A percentile compares a stretch with the other conserved stretches of the same genome.
Conservation (phyloP, 1,140 invertebrate genomes). For the Anagrus nilaparvatae region DNA sequence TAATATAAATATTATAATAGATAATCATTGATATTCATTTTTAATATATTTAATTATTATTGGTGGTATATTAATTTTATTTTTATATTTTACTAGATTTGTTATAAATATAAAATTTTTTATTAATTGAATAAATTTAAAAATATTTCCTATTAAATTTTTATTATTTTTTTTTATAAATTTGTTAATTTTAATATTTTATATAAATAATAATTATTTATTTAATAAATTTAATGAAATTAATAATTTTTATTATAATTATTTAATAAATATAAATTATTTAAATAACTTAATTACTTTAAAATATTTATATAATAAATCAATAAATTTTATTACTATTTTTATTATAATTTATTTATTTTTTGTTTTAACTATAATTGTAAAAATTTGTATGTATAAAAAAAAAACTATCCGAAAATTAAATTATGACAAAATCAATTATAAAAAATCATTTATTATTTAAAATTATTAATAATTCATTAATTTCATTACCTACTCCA, state of each 20-base stretch:
- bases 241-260: conserved; percentile 14
- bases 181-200: conserved; percentile 22
- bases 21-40: conserved; percentile 35
- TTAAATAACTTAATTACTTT: conserved; percentile 8
- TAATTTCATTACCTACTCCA: conserved; percentile 44
- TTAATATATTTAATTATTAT: conserved; percentile 45
- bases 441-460: conserved; percentile 3
- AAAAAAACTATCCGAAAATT: background rate
- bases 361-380: conserved; percentile 8
- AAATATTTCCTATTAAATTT: too few species aligned
- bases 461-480: conserved; percentile 32
- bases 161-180: too few species aligned
- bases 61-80: conserved; percentile 46
- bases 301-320: conserved; percentile 12
- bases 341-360: conserved; percentile 10
- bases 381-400: conserved; percentile 12
- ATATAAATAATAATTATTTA: conserved; percentile 21
- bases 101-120: conserved; percentile 42
- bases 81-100: conserved; percentile 47
- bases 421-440: conserved; percentile 8
- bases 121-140: too few species aligned
- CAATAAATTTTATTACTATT: conserved; percentile 15
- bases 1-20: conserved; percentile 30
- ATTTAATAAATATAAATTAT: conserved; percentile 3
- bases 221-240: conserved; percentile 20